phyloP scores from a whole-genome alignment of 2,113 vertebrate species.

The Zosterops pallidus region DNA sequence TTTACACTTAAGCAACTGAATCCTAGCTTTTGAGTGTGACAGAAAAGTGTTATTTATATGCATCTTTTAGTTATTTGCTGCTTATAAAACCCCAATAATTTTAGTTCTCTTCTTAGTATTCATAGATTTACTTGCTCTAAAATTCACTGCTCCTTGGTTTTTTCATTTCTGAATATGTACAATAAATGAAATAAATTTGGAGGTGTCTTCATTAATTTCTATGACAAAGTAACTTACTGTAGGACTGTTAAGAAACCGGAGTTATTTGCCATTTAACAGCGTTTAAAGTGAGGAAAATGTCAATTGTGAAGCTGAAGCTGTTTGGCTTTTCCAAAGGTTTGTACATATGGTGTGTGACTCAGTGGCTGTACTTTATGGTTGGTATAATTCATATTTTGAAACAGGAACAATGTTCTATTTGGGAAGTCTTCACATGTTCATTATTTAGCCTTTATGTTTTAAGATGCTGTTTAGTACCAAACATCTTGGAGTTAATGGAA shows the following conservation, averaged over 20 bases:
- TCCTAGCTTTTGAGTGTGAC: neutral
- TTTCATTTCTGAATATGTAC: neutral
- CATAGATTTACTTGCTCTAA: neutral
- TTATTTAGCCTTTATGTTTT: neutral
- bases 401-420: neutral
- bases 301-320: neutral
- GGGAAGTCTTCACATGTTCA: neutral
- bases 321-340: conserved; percentile 7
- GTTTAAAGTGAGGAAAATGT: neutral
- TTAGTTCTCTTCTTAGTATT: neutral
- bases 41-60: neutral
- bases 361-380: neutral
- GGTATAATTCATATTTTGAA: neutral
- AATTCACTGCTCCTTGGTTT: neutral
- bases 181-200: neutral
- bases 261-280: neutral
- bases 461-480: neutral
- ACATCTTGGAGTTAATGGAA: neutral
- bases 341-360: neutral
- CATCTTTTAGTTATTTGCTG: neutral
- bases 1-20: neutral
- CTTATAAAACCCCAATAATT: neutral
- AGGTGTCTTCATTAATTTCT: neutral
- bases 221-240: neutral
- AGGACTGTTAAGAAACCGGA: neutral